Conservation (phyloP, 2,113 vertebrate genomes). For the Scopus umbretta region DNA sequence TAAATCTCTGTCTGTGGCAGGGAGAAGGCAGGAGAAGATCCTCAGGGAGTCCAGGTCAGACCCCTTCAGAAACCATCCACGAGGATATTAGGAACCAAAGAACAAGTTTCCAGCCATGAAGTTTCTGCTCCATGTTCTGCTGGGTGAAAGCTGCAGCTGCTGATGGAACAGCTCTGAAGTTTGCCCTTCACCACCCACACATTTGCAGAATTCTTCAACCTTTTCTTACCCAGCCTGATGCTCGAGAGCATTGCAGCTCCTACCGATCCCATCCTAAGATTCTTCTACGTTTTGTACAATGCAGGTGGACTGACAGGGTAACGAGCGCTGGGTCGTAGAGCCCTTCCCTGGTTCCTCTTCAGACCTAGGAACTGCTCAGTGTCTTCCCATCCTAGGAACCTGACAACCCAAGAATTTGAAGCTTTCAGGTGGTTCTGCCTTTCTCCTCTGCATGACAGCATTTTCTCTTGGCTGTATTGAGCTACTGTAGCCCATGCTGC, state of each 20-base stretch:
- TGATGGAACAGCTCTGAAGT: neutral
- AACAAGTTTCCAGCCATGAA: neutral
- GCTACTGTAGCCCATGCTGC: neutral
- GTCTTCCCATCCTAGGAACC: neutral
- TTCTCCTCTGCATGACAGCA: neutral
- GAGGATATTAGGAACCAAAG: neutral
- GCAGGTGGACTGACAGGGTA: neutral
- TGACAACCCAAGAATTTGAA: neutral
- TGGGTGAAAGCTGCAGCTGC: neutral
- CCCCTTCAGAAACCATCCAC: neutral
- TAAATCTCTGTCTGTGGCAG: neutral
- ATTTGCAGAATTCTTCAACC: neutral
- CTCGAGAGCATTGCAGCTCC: neutral
- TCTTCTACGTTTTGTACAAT: neutral
- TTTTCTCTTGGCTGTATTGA: neutral
- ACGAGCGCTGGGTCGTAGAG: rapidly evolving
- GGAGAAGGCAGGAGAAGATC: neutral
- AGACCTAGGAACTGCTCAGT: neutral
- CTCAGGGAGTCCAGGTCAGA: neutral
- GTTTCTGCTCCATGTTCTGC: neutral
- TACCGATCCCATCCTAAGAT: rapidly evolving
- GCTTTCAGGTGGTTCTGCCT: neutral
- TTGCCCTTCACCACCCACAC: neutral
- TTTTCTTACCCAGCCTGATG: neutral
- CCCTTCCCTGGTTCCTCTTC: neutral